Base-by-base conservation (phyloP, 2,113 vertebrate genomes). In the Amazona guildingii region DNA sequence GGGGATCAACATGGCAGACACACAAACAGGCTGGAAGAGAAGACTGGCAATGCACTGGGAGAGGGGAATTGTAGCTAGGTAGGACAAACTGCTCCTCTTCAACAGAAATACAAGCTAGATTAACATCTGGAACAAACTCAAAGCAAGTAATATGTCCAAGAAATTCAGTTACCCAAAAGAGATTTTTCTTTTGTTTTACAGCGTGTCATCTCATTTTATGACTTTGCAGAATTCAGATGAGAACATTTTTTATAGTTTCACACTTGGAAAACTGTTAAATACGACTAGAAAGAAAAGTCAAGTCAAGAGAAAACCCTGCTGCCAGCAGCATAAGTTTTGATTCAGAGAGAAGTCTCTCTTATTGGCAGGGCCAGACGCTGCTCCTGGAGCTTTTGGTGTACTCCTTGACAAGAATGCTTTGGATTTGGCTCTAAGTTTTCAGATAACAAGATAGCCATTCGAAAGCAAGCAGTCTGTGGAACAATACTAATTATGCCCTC, bases 261-360 rank as follows among this genome's bases (percentile, higher is more conserved):
- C 75, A 51, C 27, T 17, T 92, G 28, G 51, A 91, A 96, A 94
- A 85, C 31, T 48, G 83, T 88, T 29, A 75, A 94, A 94, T 82
- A 76, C 17, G 33, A 61, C 78, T 66, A 31, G 52, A 44, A 61
- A 80, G 41, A 72, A 74, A 79, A 61, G 24, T 7, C 5, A 3
- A 69, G 46, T 39, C 24, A 29, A 51, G 43, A 48, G 27, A 67
- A 64, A 88, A 35, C 31, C 39, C 52, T 25, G 77, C 48, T 80
- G 37, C 28, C 11, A 28, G 39, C 19, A 81, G n/a, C 1, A 5
- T 3, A 24, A 44, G 52, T 48, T 70, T 9, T 37, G 15, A n/a
- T 39, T 79, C 43, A 17, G 37, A 49, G 37, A 41, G 39, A 31
- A 17, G 24, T 10, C 49, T 25, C 39, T 35, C 10, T 37, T 29